phyloP scores from a whole-genome alignment of 1,140 invertebrate species.

The Epicauta chinensis region DNA sequence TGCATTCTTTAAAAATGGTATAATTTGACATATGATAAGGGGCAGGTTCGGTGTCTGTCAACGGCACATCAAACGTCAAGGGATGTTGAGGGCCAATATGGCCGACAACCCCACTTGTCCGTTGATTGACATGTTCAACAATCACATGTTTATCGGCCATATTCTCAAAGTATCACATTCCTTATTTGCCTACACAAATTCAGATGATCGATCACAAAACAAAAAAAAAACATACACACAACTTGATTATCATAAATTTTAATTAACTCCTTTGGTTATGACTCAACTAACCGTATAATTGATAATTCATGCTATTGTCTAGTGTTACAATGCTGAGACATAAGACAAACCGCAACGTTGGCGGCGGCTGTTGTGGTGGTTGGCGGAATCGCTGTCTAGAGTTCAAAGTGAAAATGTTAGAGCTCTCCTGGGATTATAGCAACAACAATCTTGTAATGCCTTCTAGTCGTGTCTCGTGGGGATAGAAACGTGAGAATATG shows the following conservation, averaged over 20 bases:
- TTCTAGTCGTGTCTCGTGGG: conserved; percentile 25
- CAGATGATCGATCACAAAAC: not conserved
- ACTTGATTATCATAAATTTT: no score
- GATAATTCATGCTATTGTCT: conserved; percentile 5
- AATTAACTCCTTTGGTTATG: not conserved
- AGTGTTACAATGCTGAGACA: conserved; percentile 8
- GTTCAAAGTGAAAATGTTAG: conserved; percentile 35
- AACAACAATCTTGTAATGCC: conserved; percentile 37
- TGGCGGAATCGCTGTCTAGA: conserved; percentile 24
- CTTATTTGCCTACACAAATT: conserved; percentile 1
- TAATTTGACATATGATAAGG: conserved; percentile 34
- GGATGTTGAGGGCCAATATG: conserved; percentile 32
- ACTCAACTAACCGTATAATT: conserved; percentile 3
- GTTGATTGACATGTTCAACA: conserved; percentile 39
- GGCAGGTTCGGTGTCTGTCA: conserved; percentile 33
- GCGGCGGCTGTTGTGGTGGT: not conserved
- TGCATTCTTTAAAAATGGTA: conserved; percentile 6
- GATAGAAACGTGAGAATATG: conserved; percentile 34
- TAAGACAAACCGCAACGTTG: conserved; percentile 27
- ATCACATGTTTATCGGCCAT: conserved; percentile 34
- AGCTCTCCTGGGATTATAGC: conserved; percentile 33
- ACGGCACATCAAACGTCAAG: conserved; percentile 35
- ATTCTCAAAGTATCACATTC: conserved; percentile 33
- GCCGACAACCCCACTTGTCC: conserved; percentile 36
- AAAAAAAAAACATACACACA: not conserved